A percentile compares a stretch with the other conserved stretches of the same genome.
These are phyloP conservation scores for Pentalonia nigronervosa DNA, from an alignment of 1,140 invertebrate genomes.

Conservation along the genomic window DNA sequence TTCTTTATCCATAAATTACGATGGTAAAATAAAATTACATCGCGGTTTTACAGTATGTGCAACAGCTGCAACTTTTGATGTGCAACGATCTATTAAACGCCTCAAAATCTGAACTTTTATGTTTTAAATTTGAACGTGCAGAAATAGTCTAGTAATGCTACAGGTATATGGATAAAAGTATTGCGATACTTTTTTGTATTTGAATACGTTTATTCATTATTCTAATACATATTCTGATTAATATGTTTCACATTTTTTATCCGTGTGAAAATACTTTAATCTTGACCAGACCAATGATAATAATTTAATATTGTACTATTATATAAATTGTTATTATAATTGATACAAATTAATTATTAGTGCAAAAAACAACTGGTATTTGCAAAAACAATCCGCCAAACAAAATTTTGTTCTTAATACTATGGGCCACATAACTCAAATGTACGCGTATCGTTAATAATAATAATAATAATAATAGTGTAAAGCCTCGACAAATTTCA, in stretches of 20 bases:
- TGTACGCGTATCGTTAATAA: not conserved
- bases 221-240: not conserved
- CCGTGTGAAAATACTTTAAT: not conserved
- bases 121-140: not conserved
- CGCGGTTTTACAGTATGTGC: not conserved
- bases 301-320: not conserved
- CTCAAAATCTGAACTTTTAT: not conserved
- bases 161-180: not conserved
- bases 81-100: not conserved
- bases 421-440: not conserved
- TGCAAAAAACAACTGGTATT: not conserved
- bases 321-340: not conserved
- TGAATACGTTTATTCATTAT: not conserved
- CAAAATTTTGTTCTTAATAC: not conserved
- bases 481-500: too few relatives aligned
- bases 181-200: not conserved
- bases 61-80: not conserved
- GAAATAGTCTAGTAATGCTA: not conserved
- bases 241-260: not conserved
- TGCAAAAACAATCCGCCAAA: not conserved
- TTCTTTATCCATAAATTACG: not conserved
- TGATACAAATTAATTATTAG: not conserved
- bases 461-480: not conserved
- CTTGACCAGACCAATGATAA: not conserved
- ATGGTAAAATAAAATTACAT: not conserved